Base-by-base conservation (phyloP, 2,888 invertebrate species). In the Polylopha cassiicola region DNA sequence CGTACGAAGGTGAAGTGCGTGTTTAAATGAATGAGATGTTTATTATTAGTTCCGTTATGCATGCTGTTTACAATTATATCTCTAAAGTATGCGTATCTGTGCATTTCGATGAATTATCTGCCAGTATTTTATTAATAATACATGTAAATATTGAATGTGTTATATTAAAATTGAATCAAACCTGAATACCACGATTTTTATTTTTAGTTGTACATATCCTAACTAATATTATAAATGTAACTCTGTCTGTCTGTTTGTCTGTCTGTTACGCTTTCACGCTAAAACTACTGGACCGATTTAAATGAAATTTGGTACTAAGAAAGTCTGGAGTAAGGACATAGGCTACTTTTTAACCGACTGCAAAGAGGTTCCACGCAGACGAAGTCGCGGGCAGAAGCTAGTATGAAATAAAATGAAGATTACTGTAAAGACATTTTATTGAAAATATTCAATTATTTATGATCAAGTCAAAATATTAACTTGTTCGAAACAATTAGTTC, bases 71-170 rank as follows among this genome's bases (percentile, higher is more conserved):
- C 22, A 31, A 36, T 16, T 41, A 36, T 41, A 36, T 30, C 24
- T 29, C 30, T 30, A 36, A 30, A 39, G 30, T 26, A 30, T 41
- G 11, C 29, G 30, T 41, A 30, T 21, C 30, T 36, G 21, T 42
- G 44, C 39, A 44, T 43, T 42, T 42, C 18, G 21, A 37, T 41
- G 28, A 47, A 44, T 42, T 68, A 71, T 79, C 65, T 76, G 80
- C 82, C 84, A 84, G 84, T 84, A 84, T 84, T 84, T 75, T 75
- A 81, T 67, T 27, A 34, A 20, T 41, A 41, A 24, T n/a, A n/a
- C n/a, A n/a, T 82, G 81, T 84, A 84, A 77, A 84, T 82, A 82
- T 36, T 74, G 59, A 74, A 75, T 78, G 65, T 75, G 78, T 81
- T 81, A 76, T 62, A 80, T 74, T 82, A 80, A 79, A 80, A 70